Conservation (phyloP, 1,140 invertebrate genomes). For the Carposina sasakii region DNA sequence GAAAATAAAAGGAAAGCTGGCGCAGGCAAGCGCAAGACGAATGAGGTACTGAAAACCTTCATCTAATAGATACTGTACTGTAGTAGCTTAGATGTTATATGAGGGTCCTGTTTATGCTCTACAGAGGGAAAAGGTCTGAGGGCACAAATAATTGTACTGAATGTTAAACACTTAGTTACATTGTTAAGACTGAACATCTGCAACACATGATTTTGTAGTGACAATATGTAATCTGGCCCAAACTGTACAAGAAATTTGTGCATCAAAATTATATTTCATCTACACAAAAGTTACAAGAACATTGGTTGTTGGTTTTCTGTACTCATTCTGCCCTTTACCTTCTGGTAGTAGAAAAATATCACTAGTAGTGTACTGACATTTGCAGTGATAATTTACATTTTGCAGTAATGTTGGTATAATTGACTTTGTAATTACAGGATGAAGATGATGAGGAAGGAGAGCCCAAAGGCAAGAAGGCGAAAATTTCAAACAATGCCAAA, state of each 20-base stretch:
- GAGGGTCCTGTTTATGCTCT: slow-evolving; percentile 37
- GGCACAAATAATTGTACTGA: not conserved
- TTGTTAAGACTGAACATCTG: not conserved
- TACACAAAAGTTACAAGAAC: slow-evolving; percentile 13
- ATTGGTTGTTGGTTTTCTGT: slow-evolving; percentile 71
- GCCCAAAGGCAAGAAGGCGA: slow-evolving; percentile 77
- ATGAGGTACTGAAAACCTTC: slow-evolving; percentile 73
- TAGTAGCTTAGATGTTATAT: too few relatives aligned
- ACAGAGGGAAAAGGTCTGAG: slow-evolving; percentile 63
- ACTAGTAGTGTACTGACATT: too few relatives aligned
- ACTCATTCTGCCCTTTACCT: slow-evolving; percentile 66
- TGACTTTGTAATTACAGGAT: slow-evolving; percentile 49
- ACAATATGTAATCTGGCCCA: not conserved
- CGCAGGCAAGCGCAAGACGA: slow-evolving; percentile 69
- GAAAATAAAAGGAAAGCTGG: slow-evolving; percentile 70
- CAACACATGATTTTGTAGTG: too few relatives aligned
- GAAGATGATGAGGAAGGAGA: slow-evolving; percentile 78
- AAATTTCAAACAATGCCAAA: slow-evolving; percentile 78
- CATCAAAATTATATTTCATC: slow-evolving; percentile 24
- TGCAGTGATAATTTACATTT: too few relatives aligned
- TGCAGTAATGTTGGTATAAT: too few relatives aligned
- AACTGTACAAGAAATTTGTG: too few relatives aligned
- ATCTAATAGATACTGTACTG: slow-evolving; percentile 46
- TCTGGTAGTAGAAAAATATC: slow-evolving; percentile 44
- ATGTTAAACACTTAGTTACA: not conserved